Conservation (phyloP, 35 echinoderm and acorn worm genomes). For the Patiria miniata region DNA sequence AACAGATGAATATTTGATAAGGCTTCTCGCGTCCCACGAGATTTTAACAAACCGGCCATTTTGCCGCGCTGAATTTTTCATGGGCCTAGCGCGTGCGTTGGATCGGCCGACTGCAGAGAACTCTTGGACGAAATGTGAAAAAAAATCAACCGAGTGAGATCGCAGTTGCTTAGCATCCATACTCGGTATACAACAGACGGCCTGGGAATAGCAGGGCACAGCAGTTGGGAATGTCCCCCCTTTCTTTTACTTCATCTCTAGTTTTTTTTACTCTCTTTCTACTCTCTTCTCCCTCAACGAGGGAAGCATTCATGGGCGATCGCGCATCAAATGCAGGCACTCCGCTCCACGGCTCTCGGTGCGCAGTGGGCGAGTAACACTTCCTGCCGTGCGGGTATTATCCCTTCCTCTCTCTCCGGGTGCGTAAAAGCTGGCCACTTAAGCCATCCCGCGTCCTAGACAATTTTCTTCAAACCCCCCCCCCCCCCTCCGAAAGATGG, state of each 20-base stretch:
- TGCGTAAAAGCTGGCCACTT: conserved; percentile 32
- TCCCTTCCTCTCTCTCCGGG: neutral
- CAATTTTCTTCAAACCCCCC: neutral
- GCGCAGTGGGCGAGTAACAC: neutral
- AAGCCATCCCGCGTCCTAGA: neutral
- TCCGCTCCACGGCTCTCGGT: neutral
- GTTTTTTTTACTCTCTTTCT: too few species aligned
- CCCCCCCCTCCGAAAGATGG: too few species aligned
- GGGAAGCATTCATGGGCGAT: neutral
- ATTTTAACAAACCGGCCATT: conserved; percentile 18
- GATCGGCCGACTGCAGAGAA: too few species aligned
- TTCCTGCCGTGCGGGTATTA: neutral
- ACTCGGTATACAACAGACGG: too few species aligned
- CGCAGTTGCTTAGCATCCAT: too few species aligned
- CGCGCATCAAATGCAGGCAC: neutral
- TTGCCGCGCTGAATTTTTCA: conserved; percentile 18
- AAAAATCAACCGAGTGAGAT: too few species aligned
- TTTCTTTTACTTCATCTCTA: too few species aligned
- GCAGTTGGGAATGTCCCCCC: too few species aligned
- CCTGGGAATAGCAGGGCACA: too few species aligned
- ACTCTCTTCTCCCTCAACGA: neutral
- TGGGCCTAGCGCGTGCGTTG: neutral
- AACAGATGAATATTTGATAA: too few species aligned
- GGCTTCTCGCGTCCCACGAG: neutral
- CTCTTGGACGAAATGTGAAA: too few species aligned